Evolutionary conservation across 2,797 vertebrate species (phyloP).

Genomic region (Coendou prehensilis): DNA sequence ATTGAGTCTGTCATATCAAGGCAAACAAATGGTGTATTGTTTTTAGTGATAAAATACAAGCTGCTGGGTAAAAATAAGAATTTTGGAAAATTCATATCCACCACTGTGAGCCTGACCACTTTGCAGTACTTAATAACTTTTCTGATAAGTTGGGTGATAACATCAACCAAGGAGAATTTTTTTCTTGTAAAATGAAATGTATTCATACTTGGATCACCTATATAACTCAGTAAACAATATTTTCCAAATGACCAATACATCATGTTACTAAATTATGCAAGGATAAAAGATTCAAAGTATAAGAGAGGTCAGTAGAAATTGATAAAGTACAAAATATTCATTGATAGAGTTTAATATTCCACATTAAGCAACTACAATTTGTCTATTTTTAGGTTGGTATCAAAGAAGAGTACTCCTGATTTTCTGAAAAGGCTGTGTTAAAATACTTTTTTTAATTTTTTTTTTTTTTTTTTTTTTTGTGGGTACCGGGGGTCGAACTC

Average conservation of each 20-base stretch:
- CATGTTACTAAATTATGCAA: neutral
- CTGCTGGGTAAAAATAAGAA: neutral
- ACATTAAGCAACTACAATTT: neutral
- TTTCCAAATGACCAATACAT: constrained; percentile 27
- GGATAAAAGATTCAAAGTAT: neutral
- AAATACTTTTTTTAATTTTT: neutral
- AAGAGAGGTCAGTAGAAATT: neutral
- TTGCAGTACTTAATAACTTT: neutral
- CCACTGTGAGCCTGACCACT: neutral
- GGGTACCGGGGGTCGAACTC: too few relatives aligned
- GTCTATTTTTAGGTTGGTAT: neutral
- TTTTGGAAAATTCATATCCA: neutral
- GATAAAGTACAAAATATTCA: neutral
- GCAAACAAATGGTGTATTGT: neutral
- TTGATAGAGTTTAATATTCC: neutral
- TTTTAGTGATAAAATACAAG: constrained; percentile 18
- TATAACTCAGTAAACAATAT: neutral
- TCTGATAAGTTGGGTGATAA: neutral
- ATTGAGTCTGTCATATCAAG: neutral
- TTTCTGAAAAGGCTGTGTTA: neutral
- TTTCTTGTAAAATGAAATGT: neutral
- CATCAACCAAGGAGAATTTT: neutral
- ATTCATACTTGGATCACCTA: neutral
- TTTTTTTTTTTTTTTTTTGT: too few relatives aligned
- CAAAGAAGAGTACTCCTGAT: neutral